phyloP scores from a whole-genome alignment of 2,888 invertebrate genomes.

The Mechanitis mazaeus region DNA sequence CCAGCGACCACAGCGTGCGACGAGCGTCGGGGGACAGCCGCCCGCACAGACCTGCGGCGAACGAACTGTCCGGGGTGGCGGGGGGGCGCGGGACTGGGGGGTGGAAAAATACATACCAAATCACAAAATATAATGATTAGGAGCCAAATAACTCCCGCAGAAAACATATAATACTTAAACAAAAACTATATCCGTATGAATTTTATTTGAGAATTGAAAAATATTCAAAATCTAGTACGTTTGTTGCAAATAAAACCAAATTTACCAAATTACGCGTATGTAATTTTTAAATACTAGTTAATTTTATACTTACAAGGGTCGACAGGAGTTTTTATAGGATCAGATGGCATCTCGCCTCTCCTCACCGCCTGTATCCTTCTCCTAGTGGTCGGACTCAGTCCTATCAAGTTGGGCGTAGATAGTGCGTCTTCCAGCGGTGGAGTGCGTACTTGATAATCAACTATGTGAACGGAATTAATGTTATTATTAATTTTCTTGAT shows the following conservation, averaged over 20 bases:
- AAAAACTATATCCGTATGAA: too few species aligned
- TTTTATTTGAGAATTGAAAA: too few species aligned
- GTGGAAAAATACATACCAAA: too few species aligned
- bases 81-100: slow-evolving; percentile 15
- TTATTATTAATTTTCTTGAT: not conserved
- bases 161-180: too few species aligned
- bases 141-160: too few species aligned
- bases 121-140: too few species aligned
- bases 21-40: slow-evolving; percentile 59
- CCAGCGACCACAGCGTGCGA: slow-evolving; percentile 59
- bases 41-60: slow-evolving; percentile 61
- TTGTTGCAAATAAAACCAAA: too few species aligned
- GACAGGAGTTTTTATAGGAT: slow-evolving; percentile 57
- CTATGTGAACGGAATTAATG: slow-evolving; percentile 6
- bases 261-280: too few species aligned
- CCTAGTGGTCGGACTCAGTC: slow-evolving; percentile 58
- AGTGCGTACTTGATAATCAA: slow-evolving; percentile 41
- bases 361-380: slow-evolving; percentile 57
- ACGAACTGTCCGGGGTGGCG: slow-evolving; percentile 64
- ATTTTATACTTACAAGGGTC: slow-evolving; percentile 56
- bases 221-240: too few species aligned
- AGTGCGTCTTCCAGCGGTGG: slow-evolving; percentile 62
- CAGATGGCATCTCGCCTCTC: slow-evolving; percentile 65
- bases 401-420: slow-evolving; percentile 56
- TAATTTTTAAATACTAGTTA: not conserved